Percentiles rank a stretch among this genome's conserved stretches.
Evolutionary conservation across 1,140 invertebrate species (phyloP).

Genomic region (Hypothenemus hampei): DNA sequence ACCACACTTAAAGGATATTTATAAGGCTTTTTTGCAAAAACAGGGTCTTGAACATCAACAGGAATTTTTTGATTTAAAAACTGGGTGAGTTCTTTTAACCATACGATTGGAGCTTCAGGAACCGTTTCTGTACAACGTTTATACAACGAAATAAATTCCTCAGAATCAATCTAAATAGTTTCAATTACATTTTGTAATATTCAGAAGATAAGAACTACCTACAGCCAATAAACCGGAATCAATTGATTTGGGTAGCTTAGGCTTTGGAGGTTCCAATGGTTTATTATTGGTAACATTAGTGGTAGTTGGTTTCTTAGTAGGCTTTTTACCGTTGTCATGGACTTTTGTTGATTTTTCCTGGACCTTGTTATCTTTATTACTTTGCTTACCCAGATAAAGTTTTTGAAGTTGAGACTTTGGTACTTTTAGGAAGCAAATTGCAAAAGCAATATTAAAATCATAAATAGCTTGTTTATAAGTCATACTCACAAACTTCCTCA

Average conservation of each 20-base stretch:
- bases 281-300: conserved; percentile 52
- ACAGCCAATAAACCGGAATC: conserved; percentile 61
- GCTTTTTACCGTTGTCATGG: conserved; percentile 35
- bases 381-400: conserved; percentile 35
- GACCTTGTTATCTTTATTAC: conserved; percentile 45
- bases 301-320: conserved; percentile 45
- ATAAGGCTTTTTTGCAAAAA: conserved; percentile 49
- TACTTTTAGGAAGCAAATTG: conserved; percentile 36
- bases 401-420: conserved; percentile 40
- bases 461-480: neutral
- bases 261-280: conserved; percentile 49
- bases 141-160: conserved; percentile 52
- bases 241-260: conserved; percentile 60
- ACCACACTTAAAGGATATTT: conserved; percentile 48
- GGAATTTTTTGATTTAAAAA: conserved; percentile 60
- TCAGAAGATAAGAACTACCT: conserved; percentile 42
- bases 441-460: neutral
- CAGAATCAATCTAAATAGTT: conserved; percentile 54
- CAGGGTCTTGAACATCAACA: conserved; percentile 57
- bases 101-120: conserved; percentile 56
- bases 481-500: conserved; percentile 58
- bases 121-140: conserved; percentile 52
- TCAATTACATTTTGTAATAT: conserved; percentile 1
- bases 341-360: conserved; percentile 46
- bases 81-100: conserved; percentile 59